These are phyloP conservation scores for Autographa gamma DNA, from an alignment of 2,888 invertebrate species.

Conservation along the genomic window DNA sequence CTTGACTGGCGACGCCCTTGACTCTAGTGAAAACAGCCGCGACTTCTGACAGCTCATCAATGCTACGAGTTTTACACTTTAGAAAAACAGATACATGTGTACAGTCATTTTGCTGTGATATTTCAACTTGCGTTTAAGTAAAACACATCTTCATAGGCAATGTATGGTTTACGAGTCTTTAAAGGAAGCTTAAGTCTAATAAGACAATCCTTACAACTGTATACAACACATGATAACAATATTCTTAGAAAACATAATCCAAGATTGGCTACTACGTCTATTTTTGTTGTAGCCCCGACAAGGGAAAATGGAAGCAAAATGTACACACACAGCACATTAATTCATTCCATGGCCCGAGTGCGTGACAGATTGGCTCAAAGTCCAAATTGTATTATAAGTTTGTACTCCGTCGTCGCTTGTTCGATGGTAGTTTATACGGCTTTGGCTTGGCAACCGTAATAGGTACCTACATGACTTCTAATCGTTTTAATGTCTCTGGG, in stretches of 20 bases:
- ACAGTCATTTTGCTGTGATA: constrained; percentile 2
- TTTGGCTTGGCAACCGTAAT: constrained; percentile 34
- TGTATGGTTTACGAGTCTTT: too few relatives aligned
- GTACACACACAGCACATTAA: constrained; percentile 33
- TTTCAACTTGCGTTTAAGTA: neutral
- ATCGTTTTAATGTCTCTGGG: constrained; percentile 38
- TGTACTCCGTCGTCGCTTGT: constrained; percentile 39
- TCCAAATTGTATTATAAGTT: constrained; percentile 58
- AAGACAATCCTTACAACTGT: too few relatives aligned
- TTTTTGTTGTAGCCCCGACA: constrained; percentile 22
- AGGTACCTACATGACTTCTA: constrained; percentile 39
- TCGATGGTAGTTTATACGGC: constrained; percentile 47
- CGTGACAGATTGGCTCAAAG: constrained; percentile 56
- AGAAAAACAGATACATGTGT: constrained; percentile 21
- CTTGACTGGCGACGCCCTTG: constrained; percentile 85
- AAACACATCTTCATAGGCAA: neutral
- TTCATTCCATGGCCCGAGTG: constrained; percentile 42
- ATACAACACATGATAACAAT: neutral
- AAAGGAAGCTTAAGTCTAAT: too few relatives aligned
- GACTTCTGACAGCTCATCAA: constrained; percentile 62
- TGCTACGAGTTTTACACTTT: constrained; percentile 18
- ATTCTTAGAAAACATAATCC: constrained; percentile 6
- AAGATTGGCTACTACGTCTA: constrained; percentile 8
- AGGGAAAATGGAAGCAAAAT: constrained; percentile 19
- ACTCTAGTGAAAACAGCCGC: constrained; percentile 81